Base-by-base conservation (phyloP, 2,888 invertebrate genomes). In the Agonopterix subpropinquella region DNA sequence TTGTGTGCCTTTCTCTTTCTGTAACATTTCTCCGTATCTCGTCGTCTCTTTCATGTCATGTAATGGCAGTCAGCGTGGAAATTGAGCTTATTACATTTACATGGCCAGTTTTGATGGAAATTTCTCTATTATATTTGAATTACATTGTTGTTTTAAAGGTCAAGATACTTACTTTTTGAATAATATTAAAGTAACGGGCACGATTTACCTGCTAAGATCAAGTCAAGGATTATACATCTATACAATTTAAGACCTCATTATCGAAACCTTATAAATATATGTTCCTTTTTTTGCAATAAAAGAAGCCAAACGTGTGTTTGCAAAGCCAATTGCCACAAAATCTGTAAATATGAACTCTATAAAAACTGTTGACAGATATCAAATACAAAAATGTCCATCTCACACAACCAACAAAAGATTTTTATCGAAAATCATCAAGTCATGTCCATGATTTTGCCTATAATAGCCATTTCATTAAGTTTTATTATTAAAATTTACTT, bases 401-500 rank as follows among this genome's bases (percentile, higher is more conserved):
- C 28, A 1, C 28, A 28, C 28, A 10, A 11, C 49, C 47, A 56
- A 54, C 54, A 60, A 53, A 51, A 53, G 37, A 36, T 50, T 55
- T 55, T 53, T 55, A 44, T 51, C 41, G 28, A 36, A 53, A 56
- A 53, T 47, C 44, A 50, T 43, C 55, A 15, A 65, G 66, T 68
- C 68, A 69, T 57, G 56, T 57, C 48, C 48, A 45, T 47, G 54
- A 62, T 62, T 64, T 54, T 43, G 50, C 42, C 47, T 44, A 50
- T 59, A 62, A 58, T 56, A 53, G 59, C 47, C 45, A 47, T 57
- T 64, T 63, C 55, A 65, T 65, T 62, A 61, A 57, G 45, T 59
- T 59, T 55, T 56, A 61, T 55, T 57, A 52, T 59, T 47, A 18
- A 45, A 44, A 57, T 47, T 57, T 55, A 64, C 67, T 69, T 69